Conservation (phyloP, 2,797 vertebrate species). For the Malacoctenus gilli region DNA sequence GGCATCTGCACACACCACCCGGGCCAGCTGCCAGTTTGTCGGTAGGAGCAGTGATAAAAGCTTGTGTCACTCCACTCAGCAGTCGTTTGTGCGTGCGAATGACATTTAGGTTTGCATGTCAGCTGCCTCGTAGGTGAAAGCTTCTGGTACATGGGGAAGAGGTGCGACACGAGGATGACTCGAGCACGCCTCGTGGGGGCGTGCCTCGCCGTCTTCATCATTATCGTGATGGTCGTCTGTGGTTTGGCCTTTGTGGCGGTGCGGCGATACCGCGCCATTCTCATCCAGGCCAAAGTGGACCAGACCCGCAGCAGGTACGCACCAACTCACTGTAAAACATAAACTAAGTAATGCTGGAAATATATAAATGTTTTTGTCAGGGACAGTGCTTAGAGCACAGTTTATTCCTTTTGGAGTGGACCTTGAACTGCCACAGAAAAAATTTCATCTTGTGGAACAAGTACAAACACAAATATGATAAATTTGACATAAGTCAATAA, state of each 20-base stretch:
- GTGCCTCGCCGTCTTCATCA: slow-evolving; percentile 80
- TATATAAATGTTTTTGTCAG: too few species aligned
- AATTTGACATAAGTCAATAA: too few species aligned
- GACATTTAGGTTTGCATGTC: slow-evolving; percentile 12
- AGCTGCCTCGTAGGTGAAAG: slow-evolving; percentile 87
- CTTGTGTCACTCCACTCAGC: not conserved
- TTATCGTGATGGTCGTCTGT: slow-evolving; percentile 73
- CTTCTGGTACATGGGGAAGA: slow-evolving; percentile 89
- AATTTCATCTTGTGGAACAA: not conserved
- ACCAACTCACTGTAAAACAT: not conserved
- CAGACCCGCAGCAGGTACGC: slow-evolving; percentile 91
- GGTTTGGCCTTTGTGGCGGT: slow-evolving; percentile 78
- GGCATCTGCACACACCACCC: slow-evolving; percentile 87
- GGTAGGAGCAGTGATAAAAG: slow-evolving; percentile 68
- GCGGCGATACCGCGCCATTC: slow-evolving; percentile 82
- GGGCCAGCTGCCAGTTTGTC: slow-evolving; percentile 81
- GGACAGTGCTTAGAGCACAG: too few species aligned
- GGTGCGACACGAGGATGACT: slow-evolving; percentile 87
- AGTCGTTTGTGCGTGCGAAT: not conserved
- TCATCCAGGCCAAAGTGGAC: slow-evolving; percentile 88
- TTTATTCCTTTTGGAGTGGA: not conserved
- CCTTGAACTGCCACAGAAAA: slow-evolving; percentile 3
- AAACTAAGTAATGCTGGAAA: too few species aligned
- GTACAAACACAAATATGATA: not conserved
- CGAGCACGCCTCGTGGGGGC: slow-evolving; percentile 79